Evolutionary conservation across 2,888 invertebrate species (phyloP).

Genomic region (Eudasyphora cyanicolor): DNA sequence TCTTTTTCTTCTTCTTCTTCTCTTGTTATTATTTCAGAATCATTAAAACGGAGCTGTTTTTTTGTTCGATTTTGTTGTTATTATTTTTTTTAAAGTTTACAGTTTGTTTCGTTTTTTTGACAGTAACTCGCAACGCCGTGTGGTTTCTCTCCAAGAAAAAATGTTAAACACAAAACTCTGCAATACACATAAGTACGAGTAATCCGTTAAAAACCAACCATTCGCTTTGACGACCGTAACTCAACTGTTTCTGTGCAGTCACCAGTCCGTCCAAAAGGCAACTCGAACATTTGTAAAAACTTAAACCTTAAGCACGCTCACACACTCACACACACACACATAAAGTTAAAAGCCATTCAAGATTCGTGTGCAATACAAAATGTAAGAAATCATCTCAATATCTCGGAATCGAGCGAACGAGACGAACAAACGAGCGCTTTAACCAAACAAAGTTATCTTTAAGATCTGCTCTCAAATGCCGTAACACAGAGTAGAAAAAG

Average conservation of each 20-base stretch:
- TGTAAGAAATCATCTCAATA: too few relatives aligned
- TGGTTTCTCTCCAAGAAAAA: constrained; percentile 20
- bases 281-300: constrained; percentile 32
- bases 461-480: too few relatives aligned
- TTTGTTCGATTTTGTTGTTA: constrained; percentile 16
- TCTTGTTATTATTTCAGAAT: constrained; percentile 8
- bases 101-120: neutral
- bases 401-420: too few relatives aligned
- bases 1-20: neutral
- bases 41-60: neutral
- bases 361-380: too few relatives aligned
- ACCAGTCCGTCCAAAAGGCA: constrained; percentile 32
- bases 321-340: constrained; percentile 34
- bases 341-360: neutral
- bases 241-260: constrained; percentile 70
- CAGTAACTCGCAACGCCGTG: constrained; percentile 21
- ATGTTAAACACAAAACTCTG: too few relatives aligned
- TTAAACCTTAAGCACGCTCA: too few relatives aligned
- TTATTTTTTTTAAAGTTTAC: constrained; percentile 13
- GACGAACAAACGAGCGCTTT: too few relatives aligned
- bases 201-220: constrained; percentile 69
- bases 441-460: too few relatives aligned
- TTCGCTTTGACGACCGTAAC: constrained; percentile 73
- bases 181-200: too few relatives aligned
- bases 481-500: too few relatives aligned